These are phyloP conservation scores for Pipistrellus pygmaeus DNA, from an alignment of 2,797 vertebrate genomes.

Conservation along the genomic window DNA sequence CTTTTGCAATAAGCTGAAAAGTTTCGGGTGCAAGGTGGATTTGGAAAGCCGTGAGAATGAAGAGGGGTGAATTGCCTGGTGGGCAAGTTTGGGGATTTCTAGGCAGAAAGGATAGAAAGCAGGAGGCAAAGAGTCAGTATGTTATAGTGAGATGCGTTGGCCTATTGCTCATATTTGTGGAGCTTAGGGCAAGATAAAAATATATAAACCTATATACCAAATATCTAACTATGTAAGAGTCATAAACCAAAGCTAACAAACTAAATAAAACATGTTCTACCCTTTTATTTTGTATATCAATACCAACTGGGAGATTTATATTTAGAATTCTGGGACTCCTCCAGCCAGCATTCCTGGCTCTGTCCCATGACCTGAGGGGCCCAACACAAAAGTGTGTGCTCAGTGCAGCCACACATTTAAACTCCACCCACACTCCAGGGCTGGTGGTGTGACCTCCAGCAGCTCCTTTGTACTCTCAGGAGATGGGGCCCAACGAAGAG, in stretches of 20 bases:
- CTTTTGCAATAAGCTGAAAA: constrained; percentile 4
- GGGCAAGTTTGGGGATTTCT: neutral
- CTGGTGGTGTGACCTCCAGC: neutral
- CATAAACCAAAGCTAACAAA: constrained; percentile 40
- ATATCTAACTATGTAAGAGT: constrained; percentile 23
- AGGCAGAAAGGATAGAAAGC: neutral
- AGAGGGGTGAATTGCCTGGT: neutral
- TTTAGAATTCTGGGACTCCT: constrained; percentile 36
- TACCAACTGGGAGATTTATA: constrained; percentile 11
- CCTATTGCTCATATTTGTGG: neutral
- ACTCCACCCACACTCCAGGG: neutral
- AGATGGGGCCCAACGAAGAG: neutral
- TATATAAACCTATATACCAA: neutral
- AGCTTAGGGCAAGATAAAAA: constrained; percentile 14
- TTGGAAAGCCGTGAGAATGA: constrained; percentile 11
- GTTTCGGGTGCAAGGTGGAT: neutral
- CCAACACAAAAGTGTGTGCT: neutral
- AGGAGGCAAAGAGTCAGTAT: neutral
- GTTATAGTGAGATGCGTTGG: neutral
- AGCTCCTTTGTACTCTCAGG: neutral
- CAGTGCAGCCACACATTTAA: neutral
- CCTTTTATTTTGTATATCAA: constrained; percentile 37
- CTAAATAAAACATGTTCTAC: constrained; percentile 49
- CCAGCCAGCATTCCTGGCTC: neutral
- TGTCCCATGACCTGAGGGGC: neutral